Evolutionary conservation across 2,113 vertebrate genomes (phyloP), one percentile per base, ranked within the genome.

Genomic region (Oryctolagus cuniculus): DNA sequence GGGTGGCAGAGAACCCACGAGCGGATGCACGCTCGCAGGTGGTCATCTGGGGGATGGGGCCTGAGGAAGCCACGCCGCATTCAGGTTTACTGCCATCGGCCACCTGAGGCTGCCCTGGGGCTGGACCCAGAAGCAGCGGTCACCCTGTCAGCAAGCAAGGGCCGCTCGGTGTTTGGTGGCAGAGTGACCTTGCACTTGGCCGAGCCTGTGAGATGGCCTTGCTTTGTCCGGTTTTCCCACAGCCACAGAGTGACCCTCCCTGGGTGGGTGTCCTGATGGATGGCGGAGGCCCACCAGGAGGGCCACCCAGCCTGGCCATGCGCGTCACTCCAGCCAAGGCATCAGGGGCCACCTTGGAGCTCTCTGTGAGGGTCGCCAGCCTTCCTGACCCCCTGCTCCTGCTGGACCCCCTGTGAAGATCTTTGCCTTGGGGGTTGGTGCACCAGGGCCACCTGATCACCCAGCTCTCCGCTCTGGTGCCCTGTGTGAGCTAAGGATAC

Each of bases 1-100:
- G 15, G 27, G 3, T 24, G 6, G 51, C 63, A 34, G 64, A 90
- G 75, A 82, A 38, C n/a, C 72, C 44, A 17, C 25, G 17, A 8
- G 0, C 21, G 34, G 69, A 3, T 22, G 6, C 13, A 16, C 77
- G n/a, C 69, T 66, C 19, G 1, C 9, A 29, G 1, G 5, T 22
- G 36, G 8, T 34, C 66, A 5, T 4, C 8, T n/a, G 75, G 29
- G 16, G 24, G 16, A 61, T n/a, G n/a, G 10, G 13, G 1, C 11
- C 73, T 27, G 24, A 58, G 51, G 73, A 78, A 67, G 29, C 12
- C 63, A 22, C 36, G 24, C 61, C n/a, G 27, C 16, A 44, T 66
- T 36, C 10, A 49, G 38, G 15, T 19, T 9, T 44, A 44, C 44
- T 21, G 16, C 58, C 22, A 16, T 49, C 72, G 10, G 75, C 74